Conservation (phyloP, 2,797 vertebrate species). For the Streptopelia turtur region DNA sequence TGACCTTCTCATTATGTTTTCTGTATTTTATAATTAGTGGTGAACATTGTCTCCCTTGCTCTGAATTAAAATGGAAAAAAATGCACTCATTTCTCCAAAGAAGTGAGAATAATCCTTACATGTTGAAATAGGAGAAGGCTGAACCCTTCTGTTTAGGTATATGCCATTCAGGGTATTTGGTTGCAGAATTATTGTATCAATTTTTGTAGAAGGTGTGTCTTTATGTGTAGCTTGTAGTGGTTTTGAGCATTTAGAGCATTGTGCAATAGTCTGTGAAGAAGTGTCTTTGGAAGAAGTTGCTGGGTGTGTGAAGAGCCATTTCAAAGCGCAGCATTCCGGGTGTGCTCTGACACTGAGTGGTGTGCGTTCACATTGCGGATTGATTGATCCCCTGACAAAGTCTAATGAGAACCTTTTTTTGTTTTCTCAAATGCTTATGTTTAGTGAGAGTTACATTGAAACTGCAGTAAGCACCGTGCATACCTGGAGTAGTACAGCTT, state of each 20-base stretch:
- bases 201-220: background rate
- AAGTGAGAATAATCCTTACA: background rate
- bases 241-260: background rate
- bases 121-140: background rate
- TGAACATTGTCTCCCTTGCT: background rate
- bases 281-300: background rate
- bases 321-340: background rate
- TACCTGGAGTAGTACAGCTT: background rate
- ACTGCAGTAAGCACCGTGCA: accelerated
- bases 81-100: background rate
- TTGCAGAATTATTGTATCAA: background rate
- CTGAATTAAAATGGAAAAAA: background rate
- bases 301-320: background rate
- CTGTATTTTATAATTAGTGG: background rate
- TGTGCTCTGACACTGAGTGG: background rate
- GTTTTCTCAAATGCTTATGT: background rate
- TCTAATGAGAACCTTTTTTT: background rate
- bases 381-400: slow-evolving; percentile 24
- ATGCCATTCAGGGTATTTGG: background rate
- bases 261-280: background rate
- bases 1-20: background rate
- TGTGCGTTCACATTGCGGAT: background rate
- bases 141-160: background rate
- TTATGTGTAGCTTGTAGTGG: background rate
- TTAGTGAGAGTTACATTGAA: background rate